These are phyloP conservation scores for Molothrus ater DNA, from an alignment of 2,797 vertebrate genomes.

Conservation along the genomic window DNA sequence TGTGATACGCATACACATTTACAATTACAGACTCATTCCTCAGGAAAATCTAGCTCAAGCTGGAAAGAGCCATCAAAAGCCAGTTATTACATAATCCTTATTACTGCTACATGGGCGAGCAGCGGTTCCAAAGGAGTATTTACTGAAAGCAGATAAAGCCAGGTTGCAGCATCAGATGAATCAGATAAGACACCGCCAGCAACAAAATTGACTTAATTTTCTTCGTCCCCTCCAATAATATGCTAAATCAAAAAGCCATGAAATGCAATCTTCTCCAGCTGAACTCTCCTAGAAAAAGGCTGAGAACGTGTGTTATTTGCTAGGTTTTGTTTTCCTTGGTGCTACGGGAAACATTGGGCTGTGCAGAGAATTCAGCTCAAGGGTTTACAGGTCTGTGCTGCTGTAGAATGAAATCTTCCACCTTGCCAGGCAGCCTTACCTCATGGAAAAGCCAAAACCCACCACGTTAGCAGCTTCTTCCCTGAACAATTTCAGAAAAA, in stretches of 20 bases:
- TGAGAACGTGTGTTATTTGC: not conserved
- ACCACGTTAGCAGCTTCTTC: not conserved
- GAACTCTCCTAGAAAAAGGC: not conserved
- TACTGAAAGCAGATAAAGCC: conserved; percentile 39
- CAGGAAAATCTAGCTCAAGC: conserved; percentile 32
- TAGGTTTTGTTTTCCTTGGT: not conserved
- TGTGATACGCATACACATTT: not conserved
- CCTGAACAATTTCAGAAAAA: not conserved
- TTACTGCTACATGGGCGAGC: conserved; percentile 43
- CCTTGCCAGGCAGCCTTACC: not conserved
- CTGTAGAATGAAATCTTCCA: not conserved
- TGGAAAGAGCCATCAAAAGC: conserved; percentile 55
- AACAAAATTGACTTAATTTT: conserved; percentile 55
- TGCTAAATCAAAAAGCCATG: conserved; percentile 6
- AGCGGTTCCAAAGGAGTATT: conserved; percentile 18
- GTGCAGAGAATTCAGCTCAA: not conserved
- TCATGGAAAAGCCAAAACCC: not conserved
- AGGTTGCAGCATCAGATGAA: conserved; percentile 42
- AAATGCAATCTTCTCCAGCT: conserved; percentile 15
- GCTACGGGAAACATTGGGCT: not conserved
- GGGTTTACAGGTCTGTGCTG: not conserved
- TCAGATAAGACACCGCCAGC: conserved; percentile 25
- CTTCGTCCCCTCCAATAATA: not conserved
- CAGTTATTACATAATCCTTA: conserved; percentile 58
- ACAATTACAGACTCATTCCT: not conserved